Percentiles rank a stretch among this genome's conserved stretches.
Evolutionary conservation across 2,797 vertebrate genomes (phyloP).

Genomic region (Bradypodion ventrale): DNA sequence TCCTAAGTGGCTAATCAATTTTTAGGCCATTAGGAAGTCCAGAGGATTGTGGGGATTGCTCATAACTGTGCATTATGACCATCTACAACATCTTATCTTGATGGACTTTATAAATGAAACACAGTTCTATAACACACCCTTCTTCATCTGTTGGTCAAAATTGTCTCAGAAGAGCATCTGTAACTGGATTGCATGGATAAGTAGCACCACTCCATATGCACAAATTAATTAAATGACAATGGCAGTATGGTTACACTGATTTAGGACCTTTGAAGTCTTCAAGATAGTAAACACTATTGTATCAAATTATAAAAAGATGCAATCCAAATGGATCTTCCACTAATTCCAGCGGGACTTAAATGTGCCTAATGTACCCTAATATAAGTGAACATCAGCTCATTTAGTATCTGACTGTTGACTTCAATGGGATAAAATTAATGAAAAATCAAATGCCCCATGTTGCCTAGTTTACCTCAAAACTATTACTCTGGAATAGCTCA

Average conservation of each 20-base stretch:
- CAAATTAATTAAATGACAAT: neutral
- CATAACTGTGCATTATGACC: slow-evolving; percentile 16
- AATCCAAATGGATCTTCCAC: slow-evolving; percentile 7
- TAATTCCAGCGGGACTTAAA: slow-evolving; percentile 20
- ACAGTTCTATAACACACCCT: slow-evolving; percentile 2
- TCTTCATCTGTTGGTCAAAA: slow-evolving; percentile 19
- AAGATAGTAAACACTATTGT: neutral
- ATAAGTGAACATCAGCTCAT: too few species aligned
- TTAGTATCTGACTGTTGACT: slow-evolving; percentile 13
- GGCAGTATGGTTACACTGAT: neutral
- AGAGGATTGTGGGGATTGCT: slow-evolving; percentile 10
- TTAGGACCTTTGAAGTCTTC: neutral
- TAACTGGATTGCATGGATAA: slow-evolving; percentile 5
- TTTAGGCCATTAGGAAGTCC: neutral
- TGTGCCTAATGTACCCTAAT: slow-evolving; percentile 23
- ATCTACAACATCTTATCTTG: slow-evolving; percentile 15
- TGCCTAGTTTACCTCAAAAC: neutral
- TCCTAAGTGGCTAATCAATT: slow-evolving; percentile 32
- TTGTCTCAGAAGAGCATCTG: neutral
- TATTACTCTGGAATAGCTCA: neutral
- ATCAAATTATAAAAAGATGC: slow-evolving; percentile 4
- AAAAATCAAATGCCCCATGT: neutral
- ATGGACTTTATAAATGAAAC: slow-evolving; percentile 21
- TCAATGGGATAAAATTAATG: slow-evolving; percentile 15
- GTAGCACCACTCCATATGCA: neutral